Percentiles rank a stretch among this genome's conserved stretches.
Evolutionary conservation across 2,888 invertebrate genomes (phyloP).

Genomic region (Sepioteuthis lessoniana): DNA sequence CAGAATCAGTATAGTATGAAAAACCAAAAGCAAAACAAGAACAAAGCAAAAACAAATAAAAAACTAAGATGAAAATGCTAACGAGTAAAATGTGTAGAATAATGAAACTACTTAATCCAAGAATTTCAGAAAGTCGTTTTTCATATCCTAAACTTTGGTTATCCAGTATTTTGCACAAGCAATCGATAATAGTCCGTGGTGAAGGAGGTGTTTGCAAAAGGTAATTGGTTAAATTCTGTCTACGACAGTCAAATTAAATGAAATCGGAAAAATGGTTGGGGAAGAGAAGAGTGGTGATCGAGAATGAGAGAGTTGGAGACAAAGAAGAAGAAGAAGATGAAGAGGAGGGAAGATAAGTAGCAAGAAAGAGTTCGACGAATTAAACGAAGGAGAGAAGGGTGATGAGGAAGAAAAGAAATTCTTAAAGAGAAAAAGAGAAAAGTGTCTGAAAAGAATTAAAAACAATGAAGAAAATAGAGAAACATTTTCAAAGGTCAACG

Average conservation of each 20-base stretch:
- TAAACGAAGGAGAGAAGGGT: background rate
- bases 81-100: no score
- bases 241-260: background rate
- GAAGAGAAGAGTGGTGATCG: background rate
- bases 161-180: no score
- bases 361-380: background rate
- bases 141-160: background rate
- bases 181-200: background rate
- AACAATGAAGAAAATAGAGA: background rate
- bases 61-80: no score
- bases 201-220: background rate
- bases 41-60: no score
- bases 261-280: background rate
- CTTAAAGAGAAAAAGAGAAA: background rate
- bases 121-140: no score
- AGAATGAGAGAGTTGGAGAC: no score
- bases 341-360: background rate
- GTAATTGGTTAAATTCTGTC: background rate
- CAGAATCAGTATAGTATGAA: no score
- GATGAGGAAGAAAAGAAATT: background rate
- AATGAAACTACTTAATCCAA: no score
- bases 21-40: no score
- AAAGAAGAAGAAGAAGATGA: background rate
- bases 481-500: background rate
- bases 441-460: background rate